Evolutionary conservation across 2,113 vertebrate species (phyloP).

Genomic region (Mustela nigripes): DNA sequence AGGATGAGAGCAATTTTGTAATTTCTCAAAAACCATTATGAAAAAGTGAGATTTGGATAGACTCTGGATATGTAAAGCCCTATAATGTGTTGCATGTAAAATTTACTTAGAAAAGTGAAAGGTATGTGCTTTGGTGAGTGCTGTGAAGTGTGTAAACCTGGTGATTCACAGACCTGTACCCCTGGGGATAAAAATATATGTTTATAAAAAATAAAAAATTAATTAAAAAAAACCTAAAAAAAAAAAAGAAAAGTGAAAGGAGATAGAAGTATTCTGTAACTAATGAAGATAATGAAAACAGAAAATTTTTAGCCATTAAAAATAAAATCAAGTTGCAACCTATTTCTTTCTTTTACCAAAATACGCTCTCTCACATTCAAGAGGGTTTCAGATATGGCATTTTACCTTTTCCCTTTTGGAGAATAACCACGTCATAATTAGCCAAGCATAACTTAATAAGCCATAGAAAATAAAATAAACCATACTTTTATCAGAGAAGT

Average conservation of each 20-base stretch:
- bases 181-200: too few species aligned
- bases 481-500: neutral
- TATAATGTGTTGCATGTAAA: neutral
- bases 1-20: slow-evolving; percentile 11
- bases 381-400: neutral
- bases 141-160: too few species aligned
- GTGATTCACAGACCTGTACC: too few species aligned
- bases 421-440: neutral
- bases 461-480: neutral
- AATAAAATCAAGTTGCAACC: neutral
- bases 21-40: neutral
- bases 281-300: neutral
- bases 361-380: neutral
- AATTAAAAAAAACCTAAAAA: too few species aligned
- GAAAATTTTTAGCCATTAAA: neutral
- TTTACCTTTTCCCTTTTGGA: neutral
- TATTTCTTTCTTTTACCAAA: neutral
- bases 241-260: neutral
- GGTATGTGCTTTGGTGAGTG: too few species aligned
- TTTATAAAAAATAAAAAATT: too few species aligned
- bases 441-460: neutral
- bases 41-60: neutral
- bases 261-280: neutral
- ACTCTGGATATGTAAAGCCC: neutral
- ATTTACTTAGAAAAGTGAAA: neutral